These are phyloP conservation scores for Catocala sponsa DNA, from an alignment of 2,888 invertebrate species.

Conservation along the genomic window DNA sequence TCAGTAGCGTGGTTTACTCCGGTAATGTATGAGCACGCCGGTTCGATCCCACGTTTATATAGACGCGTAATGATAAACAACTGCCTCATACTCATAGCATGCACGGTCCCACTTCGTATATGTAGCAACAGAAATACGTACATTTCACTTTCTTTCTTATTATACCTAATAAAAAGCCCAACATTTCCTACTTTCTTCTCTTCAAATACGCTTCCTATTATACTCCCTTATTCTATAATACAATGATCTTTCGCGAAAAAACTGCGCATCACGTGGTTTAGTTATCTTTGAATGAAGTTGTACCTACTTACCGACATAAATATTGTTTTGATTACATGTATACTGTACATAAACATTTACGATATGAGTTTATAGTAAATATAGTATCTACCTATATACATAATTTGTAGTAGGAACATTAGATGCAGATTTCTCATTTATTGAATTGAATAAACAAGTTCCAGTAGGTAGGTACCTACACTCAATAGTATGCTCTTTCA, in stretches of 20 bases:
- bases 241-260: slow-evolving; percentile 31
- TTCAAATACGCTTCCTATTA: no score
- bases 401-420: no score
- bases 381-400: not conserved
- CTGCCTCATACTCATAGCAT: slow-evolving; percentile 32
- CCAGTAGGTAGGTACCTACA: no score
- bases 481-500: no score
- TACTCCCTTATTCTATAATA: not conserved
- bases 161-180: not conserved
- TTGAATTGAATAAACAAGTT: no score
- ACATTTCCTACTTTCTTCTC: not conserved
- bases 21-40: slow-evolving; percentile 51
- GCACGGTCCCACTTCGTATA: slow-evolving; percentile 1
- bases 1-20: slow-evolving; percentile 46
- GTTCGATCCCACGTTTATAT: slow-evolving; percentile 59
- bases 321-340: slow-evolving; percentile 27
- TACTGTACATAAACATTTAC: slow-evolving; percentile 2
- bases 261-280: slow-evolving; percentile 31
- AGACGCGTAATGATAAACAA: slow-evolving; percentile 63
- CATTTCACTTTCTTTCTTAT: not conserved
- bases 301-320: slow-evolving; percentile 17
- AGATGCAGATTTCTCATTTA: no score
- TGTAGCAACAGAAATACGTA: not conserved
- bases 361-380: not conserved
- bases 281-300: slow-evolving; percentile 29